Evolutionary conservation across 2,888 invertebrate species (phyloP), one percentile per base, ranked within the genome.

Genomic region (Cerastoderma edule): DNA sequence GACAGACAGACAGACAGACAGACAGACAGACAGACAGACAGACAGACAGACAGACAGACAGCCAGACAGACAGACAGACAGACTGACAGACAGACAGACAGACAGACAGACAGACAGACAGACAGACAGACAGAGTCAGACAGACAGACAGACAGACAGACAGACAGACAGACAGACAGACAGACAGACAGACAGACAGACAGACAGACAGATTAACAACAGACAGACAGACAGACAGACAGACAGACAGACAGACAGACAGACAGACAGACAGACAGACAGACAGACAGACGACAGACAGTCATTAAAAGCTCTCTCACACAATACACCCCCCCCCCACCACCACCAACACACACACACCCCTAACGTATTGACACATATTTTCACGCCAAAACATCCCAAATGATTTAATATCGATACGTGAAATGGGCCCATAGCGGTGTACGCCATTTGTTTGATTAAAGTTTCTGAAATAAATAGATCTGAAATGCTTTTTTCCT

Each of bases 1-100:
- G 39, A 39, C 10, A 39, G 39, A 39, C 39, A 39, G 39, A 39
- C 10, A 39, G 39, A 39, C 10, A 39, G 39, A 39, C 39, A 39
- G 39, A 39, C 39, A 39, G 39, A 39, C 39, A 39, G 39, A 39
- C 39, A 39, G 39, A 39, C 39, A 39, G 39, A 39, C 39, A 39
- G 39, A 39, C 10, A 39, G 39, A 39, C 10, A 39, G 39, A 39
- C 10, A 39, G 39, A 39, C 10, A 39, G 39, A 39, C 8, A 39
- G 39, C 8, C 10, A 39, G 39, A 39, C 10, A 39, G 39, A 39
- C 10, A 39, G 39, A 39, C 10, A 39, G 10, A 39, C 10, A 39
- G 39, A 39, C 10, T 13, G 39, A 39, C 39, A 39, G 39, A 39
- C 10, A 39, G 39, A 39, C 10, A 39, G 39, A 39, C 10, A 39